phyloP scores from a whole-genome alignment of 2,888 invertebrate species.

The Orthosia cruda region DNA sequence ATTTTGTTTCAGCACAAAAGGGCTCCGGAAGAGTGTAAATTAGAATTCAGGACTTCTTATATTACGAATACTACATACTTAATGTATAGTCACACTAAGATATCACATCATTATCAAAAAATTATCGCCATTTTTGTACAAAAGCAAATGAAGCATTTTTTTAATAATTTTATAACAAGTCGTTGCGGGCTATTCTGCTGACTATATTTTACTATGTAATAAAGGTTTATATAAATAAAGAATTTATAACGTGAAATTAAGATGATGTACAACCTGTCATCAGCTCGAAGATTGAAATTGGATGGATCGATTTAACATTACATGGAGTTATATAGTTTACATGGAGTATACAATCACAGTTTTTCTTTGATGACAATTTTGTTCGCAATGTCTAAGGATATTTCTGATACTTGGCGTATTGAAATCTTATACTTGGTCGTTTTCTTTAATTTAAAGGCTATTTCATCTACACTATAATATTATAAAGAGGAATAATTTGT shows the following conservation, averaged over 20 bases:
- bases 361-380: not conserved
- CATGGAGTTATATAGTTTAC: slow-evolving; percentile 82
- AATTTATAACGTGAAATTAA: slow-evolving; percentile 74
- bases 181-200: slow-evolving; percentile 67
- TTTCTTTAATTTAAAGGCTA: slow-evolving; percentile 9
- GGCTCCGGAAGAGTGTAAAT: slow-evolving; percentile 82
- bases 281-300: slow-evolving; percentile 79
- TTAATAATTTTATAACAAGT: slow-evolving; percentile 64
- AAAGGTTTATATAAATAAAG: slow-evolving; percentile 88
- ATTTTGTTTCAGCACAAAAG: slow-evolving; percentile 89
- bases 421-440: slow-evolving; percentile 19
- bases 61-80: slow-evolving; percentile 63
- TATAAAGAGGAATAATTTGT: too few relatives aligned
- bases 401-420: slow-evolving; percentile 3
- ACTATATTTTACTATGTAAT: slow-evolving; percentile 80
- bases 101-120: slow-evolving; percentile 59
- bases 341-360: slow-evolving; percentile 76
- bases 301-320: slow-evolving; percentile 85
- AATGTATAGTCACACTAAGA: slow-evolving; percentile 61
- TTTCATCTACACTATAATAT: not conserved
- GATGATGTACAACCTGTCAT: slow-evolving; percentile 82
- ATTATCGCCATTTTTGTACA: slow-evolving; percentile 46
- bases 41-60: slow-evolving; percentile 75
- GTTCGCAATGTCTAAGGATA: not conserved
- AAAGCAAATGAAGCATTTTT: slow-evolving; percentile 54